Conservation (phyloP, 2,888 invertebrate species). For the Drosophila borborema region DNA sequence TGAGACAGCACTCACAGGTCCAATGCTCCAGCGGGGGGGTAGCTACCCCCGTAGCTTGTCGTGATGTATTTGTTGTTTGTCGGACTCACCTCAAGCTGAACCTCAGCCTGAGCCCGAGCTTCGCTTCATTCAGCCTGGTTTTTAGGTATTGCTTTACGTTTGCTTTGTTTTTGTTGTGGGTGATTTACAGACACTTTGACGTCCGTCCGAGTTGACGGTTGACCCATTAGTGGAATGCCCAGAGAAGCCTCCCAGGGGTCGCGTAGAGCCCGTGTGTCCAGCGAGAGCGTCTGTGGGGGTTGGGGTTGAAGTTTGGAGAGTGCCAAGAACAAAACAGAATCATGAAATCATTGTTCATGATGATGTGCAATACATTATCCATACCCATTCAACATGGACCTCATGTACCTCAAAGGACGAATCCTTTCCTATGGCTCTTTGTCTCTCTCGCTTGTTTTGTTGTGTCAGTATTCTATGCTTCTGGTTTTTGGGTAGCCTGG, state of each 20-base stretch:
- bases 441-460: slow-evolving; percentile 20
- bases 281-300: slow-evolving; percentile 4
- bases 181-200: slow-evolving; percentile 80
- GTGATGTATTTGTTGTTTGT: slow-evolving; percentile 67
- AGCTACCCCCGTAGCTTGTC: slow-evolving; percentile 43
- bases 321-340: slow-evolving; percentile 62
- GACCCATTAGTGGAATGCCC: slow-evolving; percentile 78
- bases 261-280: slow-evolving; percentile 33
- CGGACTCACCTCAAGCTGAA: slow-evolving; percentile 31
- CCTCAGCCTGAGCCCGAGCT: not conserved
- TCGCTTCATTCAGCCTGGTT: slow-evolving; percentile 23
- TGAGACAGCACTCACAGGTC: slow-evolving; percentile 22
- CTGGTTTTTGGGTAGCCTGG: slow-evolving; percentile 15
- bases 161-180: slow-evolving; percentile 57
- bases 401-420: slow-evolving; percentile 68
- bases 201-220: slow-evolving; percentile 77
- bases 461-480: not conserved
- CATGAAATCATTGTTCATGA: slow-evolving; percentile 81
- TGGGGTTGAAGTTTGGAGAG: slow-evolving; percentile 8
- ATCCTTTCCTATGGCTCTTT: slow-evolving; percentile 49
- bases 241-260: slow-evolving; percentile 58
- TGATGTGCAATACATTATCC: slow-evolving; percentile 80
- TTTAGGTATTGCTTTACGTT: slow-evolving; percentile 27
- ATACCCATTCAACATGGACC: slow-evolving; percentile 55
- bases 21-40: slow-evolving; percentile 8